phyloP scores from a whole-genome alignment of 2,113 vertebrate species.

The Aphelocoma coerulescens region DNA sequence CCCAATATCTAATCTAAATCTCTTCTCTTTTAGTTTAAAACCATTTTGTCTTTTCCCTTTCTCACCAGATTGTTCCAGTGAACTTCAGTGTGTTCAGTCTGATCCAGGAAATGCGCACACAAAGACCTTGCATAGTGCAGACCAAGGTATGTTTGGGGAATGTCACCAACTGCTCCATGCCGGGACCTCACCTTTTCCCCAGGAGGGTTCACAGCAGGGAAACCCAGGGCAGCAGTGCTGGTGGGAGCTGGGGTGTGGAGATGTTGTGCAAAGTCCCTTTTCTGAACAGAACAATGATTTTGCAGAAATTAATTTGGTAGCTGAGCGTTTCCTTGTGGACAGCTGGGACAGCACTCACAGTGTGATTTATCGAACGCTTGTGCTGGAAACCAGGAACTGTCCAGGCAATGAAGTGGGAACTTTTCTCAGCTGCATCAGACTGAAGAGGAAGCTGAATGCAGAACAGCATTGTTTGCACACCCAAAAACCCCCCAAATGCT shows the following conservation, averaged over 20 bases:
- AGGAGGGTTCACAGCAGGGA: neutral
- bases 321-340: neutral
- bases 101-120: slow-evolving; percentile 91
- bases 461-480: neutral
- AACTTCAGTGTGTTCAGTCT: slow-evolving; percentile 86
- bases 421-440: neutral
- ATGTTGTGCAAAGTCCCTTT: neutral
- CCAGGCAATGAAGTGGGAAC: slow-evolving; percentile 34
- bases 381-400: neutral
- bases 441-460: slow-evolving; percentile 27
- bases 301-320: neutral
- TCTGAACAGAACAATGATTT: neutral
- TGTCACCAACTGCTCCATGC: accelerated
- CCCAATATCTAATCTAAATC: neutral
- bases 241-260: neutral
- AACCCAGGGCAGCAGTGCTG: neutral
- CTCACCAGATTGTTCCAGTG: slow-evolving; percentile 81
- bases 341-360: neutral
- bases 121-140: slow-evolving; percentile 92
- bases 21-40: neutral
- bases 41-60: neutral
- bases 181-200: neutral
- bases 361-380: accelerated
- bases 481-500: neutral
- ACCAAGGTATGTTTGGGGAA: slow-evolving; percentile 79